Base-by-base conservation (phyloP, 1,140 invertebrate genomes). In the Tigriopus japonicus region DNA sequence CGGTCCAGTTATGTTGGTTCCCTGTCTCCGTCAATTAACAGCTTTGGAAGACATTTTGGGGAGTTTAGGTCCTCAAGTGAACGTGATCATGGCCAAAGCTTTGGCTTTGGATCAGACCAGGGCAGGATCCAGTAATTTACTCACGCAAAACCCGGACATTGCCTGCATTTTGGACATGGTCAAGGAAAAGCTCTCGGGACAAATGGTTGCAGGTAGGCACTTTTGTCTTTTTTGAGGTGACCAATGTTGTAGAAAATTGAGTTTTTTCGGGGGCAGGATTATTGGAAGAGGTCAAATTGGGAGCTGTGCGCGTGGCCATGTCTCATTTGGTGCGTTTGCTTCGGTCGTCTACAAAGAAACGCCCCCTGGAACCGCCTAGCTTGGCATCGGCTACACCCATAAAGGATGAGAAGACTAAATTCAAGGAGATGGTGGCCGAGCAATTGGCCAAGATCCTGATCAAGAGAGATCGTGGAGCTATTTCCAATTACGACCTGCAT, bases 161-260 rank as follows among this genome's bases (percentile, higher is more conserved):
- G 78, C 78, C 65, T 81, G 85, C 0, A 72, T 87, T 45, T 79
- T 89, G 56, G 86, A 87, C 71, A 86, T 84, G 0, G 80, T 82
- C 0, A 87, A 87, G 68, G 85, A 88, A 67, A 87, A 87, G 69
- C 71, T 89, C 13, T 86, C 85, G 71, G 86, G 85, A 42, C 82
- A 85, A 58, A 69, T 85, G 40, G 79, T 83, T 63, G 84, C 85
- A 6, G 82, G 83, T 49, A 78, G n/a, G n/a, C n/a, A n/a, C 86
- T 65, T 78, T 87, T 17, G 74, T 79, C 43, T 75, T 78, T 62
- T 71, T 75, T 65, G 79, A 81, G 1, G 75, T 80, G 2, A 56
- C 28, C 3, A 3, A 35, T 35, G 3, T 35, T 9, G 9, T 9
- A 3, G 3, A 35, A 35, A 35, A 3, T 5, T 9, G 28, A 35